Evolutionary conservation across 1,140 invertebrate genomes (phyloP).

Genomic region (Drosophila parvula): DNA sequence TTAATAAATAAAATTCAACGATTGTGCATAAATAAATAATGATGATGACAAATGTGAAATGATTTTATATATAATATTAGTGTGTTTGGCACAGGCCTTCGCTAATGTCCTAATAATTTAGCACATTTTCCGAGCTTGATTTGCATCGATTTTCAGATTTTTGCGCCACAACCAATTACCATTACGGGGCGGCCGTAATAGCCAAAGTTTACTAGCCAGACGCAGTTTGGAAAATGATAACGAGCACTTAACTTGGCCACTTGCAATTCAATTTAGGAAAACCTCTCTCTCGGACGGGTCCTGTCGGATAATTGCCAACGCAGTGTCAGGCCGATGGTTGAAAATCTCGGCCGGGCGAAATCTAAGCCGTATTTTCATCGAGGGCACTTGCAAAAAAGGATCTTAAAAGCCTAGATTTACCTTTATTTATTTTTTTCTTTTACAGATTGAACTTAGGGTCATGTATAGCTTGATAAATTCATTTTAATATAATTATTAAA

Average conservation of each 20-base stretch:
- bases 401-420: not conserved
- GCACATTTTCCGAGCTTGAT: slow-evolving; percentile 5
- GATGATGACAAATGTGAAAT: slow-evolving; percentile 35
- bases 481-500: too few relatives aligned
- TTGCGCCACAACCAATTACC: slow-evolving; percentile 29
- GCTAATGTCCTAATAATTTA: slow-evolving; percentile 28
- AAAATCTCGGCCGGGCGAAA: slow-evolving; percentile 29
- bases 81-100: too few relatives aligned
- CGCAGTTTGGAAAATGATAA: slow-evolving; percentile 59
- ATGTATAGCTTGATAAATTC: too few relatives aligned
- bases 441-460: too few relatives aligned
- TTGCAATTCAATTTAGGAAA: slow-evolving; percentile 69
- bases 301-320: slow-evolving; percentile 39
- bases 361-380: slow-evolving; percentile 29
- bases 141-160: slow-evolving; percentile 44
- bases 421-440: not conserved
- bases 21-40: slow-evolving; percentile 58
- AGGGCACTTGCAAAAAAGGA: not conserved
- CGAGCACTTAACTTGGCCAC: slow-evolving; percentile 57
- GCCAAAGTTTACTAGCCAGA: slow-evolving; percentile 37
- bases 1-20: slow-evolving; percentile 31
- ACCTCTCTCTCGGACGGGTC: slow-evolving; percentile 9
- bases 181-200: slow-evolving; percentile 39
- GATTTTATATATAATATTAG: not conserved
- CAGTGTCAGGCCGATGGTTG: slow-evolving; percentile 31